Evolutionary conservation across 2,797 vertebrate species (phyloP).

Genomic region (Fistularia commersonii): DNA sequence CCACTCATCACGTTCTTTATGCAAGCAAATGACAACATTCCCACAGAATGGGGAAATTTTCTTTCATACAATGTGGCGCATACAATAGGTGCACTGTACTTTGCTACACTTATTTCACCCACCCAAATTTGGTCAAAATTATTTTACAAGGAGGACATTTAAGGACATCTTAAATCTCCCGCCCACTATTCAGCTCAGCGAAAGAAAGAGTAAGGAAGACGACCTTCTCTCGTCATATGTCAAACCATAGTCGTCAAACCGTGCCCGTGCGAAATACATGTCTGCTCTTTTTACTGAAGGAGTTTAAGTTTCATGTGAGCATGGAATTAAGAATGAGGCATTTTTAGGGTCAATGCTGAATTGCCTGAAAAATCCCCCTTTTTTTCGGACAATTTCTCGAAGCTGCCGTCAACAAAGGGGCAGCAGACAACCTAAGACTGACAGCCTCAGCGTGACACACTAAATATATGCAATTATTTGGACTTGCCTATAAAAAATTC

Average conservation of each 20-base stretch:
- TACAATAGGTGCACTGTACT: slow-evolving; percentile 33
- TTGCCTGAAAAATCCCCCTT: too few species aligned
- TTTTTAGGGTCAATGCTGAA: too few species aligned
- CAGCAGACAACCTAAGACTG: slow-evolving; percentile 33
- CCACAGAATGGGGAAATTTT: slow-evolving; percentile 21
- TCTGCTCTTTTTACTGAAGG: neutral
- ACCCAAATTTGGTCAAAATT: slow-evolving; percentile 15
- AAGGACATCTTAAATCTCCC: slow-evolving; percentile 15
- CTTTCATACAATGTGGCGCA: neutral
- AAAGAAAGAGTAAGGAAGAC: slow-evolving; percentile 10
- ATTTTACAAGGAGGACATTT: slow-evolving; percentile 27
- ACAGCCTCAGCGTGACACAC: slow-evolving; percentile 40
- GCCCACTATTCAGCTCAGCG: slow-evolving; percentile 3
- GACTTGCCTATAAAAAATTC: slow-evolving; percentile 57
- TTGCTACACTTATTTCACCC: slow-evolving; percentile 30
- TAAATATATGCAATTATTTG: slow-evolving; percentile 55
- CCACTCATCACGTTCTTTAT: slow-evolving; percentile 22
- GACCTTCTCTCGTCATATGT: neutral
- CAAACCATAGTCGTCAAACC: too few species aligned
- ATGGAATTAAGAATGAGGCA: too few species aligned
- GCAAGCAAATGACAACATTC: slow-evolving; percentile 15
- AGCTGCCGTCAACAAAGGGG: neutral
- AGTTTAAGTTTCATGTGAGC: neutral
- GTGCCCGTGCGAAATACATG: too few species aligned
- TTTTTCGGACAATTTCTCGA: neutral